phyloP scores from a whole-genome alignment of 2,888 invertebrate species.

The Zaprionus bogoriensis region DNA sequence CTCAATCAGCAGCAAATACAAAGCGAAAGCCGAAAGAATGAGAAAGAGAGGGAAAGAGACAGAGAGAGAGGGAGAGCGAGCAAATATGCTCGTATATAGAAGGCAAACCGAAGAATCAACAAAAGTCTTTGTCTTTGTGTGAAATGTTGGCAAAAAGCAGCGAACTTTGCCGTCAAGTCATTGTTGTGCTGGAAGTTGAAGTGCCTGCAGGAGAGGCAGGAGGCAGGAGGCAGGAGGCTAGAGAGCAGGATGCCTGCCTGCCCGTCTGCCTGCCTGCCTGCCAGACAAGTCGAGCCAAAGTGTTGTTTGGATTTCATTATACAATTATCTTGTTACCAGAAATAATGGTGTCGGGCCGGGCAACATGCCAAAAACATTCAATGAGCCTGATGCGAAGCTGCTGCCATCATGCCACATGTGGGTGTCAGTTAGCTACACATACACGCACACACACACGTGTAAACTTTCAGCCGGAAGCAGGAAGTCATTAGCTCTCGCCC shows the following conservation, averaged over 20 bases:
- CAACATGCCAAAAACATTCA: constrained; percentile 79
- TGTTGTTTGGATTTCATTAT: constrained; percentile 80
- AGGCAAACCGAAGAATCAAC: constrained; percentile 16
- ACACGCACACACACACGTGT: not conserved
- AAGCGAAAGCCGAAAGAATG: constrained; percentile 21
- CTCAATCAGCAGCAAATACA: constrained; percentile 59
- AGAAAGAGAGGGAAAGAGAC: constrained; percentile 3
- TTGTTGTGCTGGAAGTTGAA: constrained; percentile 48
- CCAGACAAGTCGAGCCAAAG: constrained; percentile 58
- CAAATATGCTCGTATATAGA: constrained; percentile 1
- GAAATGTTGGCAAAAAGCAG: constrained; percentile 44
- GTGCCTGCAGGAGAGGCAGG: constrained; percentile 10
- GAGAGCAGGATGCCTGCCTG: constrained; percentile 9
- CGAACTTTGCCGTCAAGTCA: constrained; percentile 76
- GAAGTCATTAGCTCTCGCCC: constrained; percentile 69
- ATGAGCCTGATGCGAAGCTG: constrained; percentile 45
- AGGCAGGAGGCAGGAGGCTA: not conserved
- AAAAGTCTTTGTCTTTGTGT: constrained; percentile 44
- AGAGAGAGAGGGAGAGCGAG: not conserved
- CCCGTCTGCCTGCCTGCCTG: too few relatives aligned
- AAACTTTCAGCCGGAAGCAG: constrained; percentile 61
- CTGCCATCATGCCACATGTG: constrained; percentile 32
- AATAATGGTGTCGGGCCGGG: constrained; percentile 77
- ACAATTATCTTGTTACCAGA: constrained; percentile 80
- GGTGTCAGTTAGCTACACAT: constrained; percentile 34